phyloP scores from a whole-genome alignment of 2,888 invertebrate genomes.

The Drosophila subquinaria region DNA sequence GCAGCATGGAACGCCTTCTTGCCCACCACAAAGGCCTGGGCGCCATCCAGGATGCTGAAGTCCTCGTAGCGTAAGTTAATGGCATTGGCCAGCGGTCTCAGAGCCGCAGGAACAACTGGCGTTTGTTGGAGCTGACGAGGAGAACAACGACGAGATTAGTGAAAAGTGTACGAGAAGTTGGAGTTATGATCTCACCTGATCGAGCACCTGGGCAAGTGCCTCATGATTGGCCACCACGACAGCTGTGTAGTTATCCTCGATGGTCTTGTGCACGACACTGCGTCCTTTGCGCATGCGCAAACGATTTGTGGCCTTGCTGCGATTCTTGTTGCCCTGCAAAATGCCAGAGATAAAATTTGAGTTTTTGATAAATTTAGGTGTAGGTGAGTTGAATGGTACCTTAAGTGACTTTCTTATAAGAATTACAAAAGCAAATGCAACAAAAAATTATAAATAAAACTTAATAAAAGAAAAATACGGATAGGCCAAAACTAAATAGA shows the following conservation, averaged over 20 bases:
- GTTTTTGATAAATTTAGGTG: neutral
- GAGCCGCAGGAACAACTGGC: slow-evolving; percentile 88
- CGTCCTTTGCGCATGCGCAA: slow-evolving; percentile 92
- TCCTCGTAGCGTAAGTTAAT: slow-evolving; percentile 91
- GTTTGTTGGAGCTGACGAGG: slow-evolving; percentile 89
- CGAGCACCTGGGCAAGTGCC: slow-evolving; percentile 94
- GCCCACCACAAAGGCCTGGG: slow-evolving; percentile 88
- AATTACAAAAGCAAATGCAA: no score
- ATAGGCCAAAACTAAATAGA: no score
- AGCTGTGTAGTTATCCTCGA: slow-evolving; percentile 96
- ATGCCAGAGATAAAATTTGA: neutral
- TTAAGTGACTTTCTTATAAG: neutral
- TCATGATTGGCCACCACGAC: slow-evolving; percentile 96
- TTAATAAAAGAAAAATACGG: no score
- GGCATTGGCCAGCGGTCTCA: slow-evolving; percentile 90
- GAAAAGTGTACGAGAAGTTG: rapidly evolving
- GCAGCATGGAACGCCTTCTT: slow-evolving; percentile 91
- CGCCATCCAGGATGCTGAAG: slow-evolving; percentile 88
- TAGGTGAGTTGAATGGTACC: neutral
- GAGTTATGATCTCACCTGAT: slow-evolving; percentile 89
- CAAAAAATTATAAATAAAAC: no score
- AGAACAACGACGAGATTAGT: neutral
- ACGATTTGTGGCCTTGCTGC: slow-evolving; percentile 87
- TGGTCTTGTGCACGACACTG: slow-evolving; percentile 93
- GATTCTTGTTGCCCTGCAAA: slow-evolving; percentile 79